Conservation (phyloP, 2,797 vertebrate genomes). For the Sylvia borin region DNA sequence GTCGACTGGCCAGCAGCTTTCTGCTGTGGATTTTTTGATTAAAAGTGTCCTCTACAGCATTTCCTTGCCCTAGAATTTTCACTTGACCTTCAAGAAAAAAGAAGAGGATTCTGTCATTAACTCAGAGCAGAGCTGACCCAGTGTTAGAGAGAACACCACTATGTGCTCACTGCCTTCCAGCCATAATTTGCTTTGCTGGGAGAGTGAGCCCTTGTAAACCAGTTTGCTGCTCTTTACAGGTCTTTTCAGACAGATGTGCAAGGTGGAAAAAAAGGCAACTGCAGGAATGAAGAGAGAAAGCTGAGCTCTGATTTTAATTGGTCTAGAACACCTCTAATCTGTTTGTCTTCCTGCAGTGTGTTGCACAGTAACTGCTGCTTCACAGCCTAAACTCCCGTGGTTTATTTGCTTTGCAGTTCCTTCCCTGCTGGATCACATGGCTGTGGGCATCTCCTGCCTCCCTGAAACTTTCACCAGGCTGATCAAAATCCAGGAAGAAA, state of each 20-base stretch:
- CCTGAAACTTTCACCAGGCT: constrained; percentile 77
- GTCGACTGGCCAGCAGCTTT: not conserved
- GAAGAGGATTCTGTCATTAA: not conserved
- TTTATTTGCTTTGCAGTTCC: constrained; percentile 38
- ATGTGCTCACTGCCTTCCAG: not conserved
- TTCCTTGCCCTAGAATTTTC: not conserved
- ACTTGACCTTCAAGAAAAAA: not conserved
- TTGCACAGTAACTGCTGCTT: not conserved
- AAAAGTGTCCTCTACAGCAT: not conserved
- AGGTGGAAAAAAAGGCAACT: not conserved
- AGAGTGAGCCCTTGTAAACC: not conserved
- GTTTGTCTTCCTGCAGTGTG: not conserved
- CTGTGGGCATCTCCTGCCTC: constrained; percentile 70
- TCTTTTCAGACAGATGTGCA: not conserved
- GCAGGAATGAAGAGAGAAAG: not conserved
- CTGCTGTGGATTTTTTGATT: not conserved
- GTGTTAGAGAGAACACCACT: not conserved
- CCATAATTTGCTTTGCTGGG: not conserved
- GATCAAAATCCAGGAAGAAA: constrained; percentile 47
- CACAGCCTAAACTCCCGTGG: not conserved
- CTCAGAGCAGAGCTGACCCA: not conserved
- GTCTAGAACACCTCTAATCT: not conserved
- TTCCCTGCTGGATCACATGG: constrained; percentile 56
- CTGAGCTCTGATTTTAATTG: not conserved
- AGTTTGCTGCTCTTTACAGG: not conserved